Conservation (phyloP, 2,797 vertebrate genomes). For the Hoplostethus atlanticus region DNA sequence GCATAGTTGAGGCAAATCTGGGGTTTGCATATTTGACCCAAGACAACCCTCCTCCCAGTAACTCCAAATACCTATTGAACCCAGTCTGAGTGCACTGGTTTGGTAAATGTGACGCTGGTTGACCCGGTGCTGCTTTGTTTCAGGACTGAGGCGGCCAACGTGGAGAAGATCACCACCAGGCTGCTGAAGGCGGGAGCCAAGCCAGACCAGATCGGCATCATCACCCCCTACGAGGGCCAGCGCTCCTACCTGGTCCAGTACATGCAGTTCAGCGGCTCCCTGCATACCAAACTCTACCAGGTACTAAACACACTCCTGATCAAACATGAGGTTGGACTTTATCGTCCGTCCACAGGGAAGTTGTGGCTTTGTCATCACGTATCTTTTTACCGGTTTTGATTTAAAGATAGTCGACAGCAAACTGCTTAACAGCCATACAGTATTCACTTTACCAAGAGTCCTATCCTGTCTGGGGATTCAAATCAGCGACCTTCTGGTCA, state of each 20-base stretch:
- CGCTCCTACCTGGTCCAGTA: constrained; percentile 99
- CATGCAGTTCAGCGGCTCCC: constrained; percentile 99
- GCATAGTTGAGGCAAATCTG: no score
- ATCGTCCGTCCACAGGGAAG: no score
- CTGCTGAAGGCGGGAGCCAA: constrained; percentile 97
- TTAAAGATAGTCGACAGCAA: no score
- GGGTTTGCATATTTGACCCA: neutral
- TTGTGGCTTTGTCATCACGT: no score
- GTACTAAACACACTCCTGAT: constrained; percentile 70
- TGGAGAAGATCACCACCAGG: constrained; percentile 99
- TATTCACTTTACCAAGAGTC: no score
- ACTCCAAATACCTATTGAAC: no score
- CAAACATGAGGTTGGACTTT: no score
- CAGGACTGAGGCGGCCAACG: constrained; percentile 97
- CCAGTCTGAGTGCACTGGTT: no score
- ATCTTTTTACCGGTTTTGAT: no score
- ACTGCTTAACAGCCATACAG: no score
- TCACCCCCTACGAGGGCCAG: constrained; percentile 97
- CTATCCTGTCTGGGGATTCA: neutral
- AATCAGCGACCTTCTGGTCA: neutral
- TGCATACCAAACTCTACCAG: constrained; percentile 99
- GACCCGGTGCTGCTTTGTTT: constrained; percentile 20
- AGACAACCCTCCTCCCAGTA: neutral
- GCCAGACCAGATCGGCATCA: constrained; percentile 98
- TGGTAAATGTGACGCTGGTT: neutral